Base-by-base conservation (phyloP, 92 coral and sea anemone species). In the Siderastrea radians region DNA sequence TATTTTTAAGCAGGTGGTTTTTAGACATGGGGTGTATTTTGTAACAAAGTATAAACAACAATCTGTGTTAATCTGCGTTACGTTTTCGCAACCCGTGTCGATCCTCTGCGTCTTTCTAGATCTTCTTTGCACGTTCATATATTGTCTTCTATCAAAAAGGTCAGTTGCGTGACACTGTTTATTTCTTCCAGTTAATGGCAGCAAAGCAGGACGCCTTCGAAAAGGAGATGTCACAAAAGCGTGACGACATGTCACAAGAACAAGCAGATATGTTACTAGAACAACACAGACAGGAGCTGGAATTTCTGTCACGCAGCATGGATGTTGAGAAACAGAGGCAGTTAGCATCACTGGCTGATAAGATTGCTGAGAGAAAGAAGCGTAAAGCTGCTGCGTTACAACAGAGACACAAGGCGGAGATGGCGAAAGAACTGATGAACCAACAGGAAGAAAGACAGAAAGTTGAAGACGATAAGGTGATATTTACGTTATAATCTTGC, bases 291-390 rank as follows among this genome's bases (percentile, higher is more conserved):
- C 97, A 95, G 78, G 94, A 94, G 79, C 51, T 95, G 81, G 99
- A 97, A 83, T 88, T 92, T 67, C 84, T 97, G 88, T 94, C 94
- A 76, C 90, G 97, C 62, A 97, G 94, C 77, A 90, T 97, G 79
- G 98, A 97, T 81, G 93, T 93, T 5, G 99, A 97, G 77, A 97
- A 94, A 87, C 91, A 84, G 50, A 86, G 99, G 75, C 99, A 97
- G 87, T 57, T 90, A 69, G 87, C 91, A 69, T 91, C 99, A 13
- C 90, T 97, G 62, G 81, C 91, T 49, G 94, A 92, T n/a, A 97
- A 95, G 84, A 97, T 97, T 49, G 94, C 93, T 3, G 99, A 95
- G 84, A 86, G 96, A 74, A 89, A 88, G 80, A 91, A 87, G 74
- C 87, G 95, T 13, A 92, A 93, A 44, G 97, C 99, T 14, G 99